These are phyloP conservation scores for Hemitrygon akajei DNA, from an alignment of 2,797 vertebrate genomes.

Conservation along the genomic window DNA sequence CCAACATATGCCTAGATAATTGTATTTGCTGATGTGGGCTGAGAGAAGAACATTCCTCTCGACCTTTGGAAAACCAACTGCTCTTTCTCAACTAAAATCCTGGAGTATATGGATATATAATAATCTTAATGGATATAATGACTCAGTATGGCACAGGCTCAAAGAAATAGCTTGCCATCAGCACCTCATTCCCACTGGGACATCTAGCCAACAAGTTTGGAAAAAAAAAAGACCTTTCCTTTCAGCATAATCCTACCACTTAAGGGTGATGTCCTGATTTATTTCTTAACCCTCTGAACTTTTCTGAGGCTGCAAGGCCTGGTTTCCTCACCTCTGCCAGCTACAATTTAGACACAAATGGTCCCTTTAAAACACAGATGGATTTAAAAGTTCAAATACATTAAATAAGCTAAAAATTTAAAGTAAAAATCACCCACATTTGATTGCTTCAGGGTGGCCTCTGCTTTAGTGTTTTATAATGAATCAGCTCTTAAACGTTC, in stretches of 20 bases:
- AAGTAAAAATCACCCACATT: neutral
- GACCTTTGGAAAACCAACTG: neutral
- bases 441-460: neutral
- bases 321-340: neutral
- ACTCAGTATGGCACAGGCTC: neutral
- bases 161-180: neutral
- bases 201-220: no score
- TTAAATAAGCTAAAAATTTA: neutral
- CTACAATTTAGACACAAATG: neutral
- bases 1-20: neutral
- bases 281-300: neutral
- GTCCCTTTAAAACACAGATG: neutral
- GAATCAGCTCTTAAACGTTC: neutral
- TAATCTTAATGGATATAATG: neutral
- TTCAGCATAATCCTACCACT: neutral
- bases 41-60: neutral
- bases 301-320: neutral
- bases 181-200: neutral
- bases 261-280: neutral
- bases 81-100: neutral
- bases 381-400: neutral
- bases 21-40: no score
- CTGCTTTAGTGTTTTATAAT: neutral
- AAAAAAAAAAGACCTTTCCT: neutral
- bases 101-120: neutral